Percentiles rank a stretch among this genome's conserved stretches.
Evolutionary conservation across 2,113 vertebrate genomes (phyloP).

Genomic region (Centrocercus urophasianus): DNA sequence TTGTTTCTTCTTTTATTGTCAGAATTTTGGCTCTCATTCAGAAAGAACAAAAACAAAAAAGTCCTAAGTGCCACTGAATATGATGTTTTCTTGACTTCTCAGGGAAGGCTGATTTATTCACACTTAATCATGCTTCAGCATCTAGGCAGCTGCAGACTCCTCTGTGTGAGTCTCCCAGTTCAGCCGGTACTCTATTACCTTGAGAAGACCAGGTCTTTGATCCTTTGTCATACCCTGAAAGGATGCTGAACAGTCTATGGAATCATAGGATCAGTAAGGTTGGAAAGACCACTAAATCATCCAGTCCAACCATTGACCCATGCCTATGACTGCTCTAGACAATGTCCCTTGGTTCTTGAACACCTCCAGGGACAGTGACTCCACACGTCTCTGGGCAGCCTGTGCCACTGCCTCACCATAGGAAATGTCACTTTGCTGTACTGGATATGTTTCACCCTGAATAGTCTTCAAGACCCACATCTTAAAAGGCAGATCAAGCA

Average conservation of each 20-base stretch:
- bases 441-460: not conserved
- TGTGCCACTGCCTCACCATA: not conserved
- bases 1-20: slow-evolving; percentile 1
- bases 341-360: too few relatives aligned
- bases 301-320: too few relatives aligned
- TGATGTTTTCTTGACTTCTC: slow-evolving; percentile 39
- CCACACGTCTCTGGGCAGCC: too few relatives aligned
- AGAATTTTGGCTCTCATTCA: not conserved
- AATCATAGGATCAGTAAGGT: too few relatives aligned
- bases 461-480: not conserved
- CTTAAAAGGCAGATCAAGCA: not conserved
- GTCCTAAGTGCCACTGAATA: not conserved
- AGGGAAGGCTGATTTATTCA: slow-evolving; percentile 23
- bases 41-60: not conserved
- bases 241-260: not conserved
- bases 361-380: too few relatives aligned
- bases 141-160: not conserved
- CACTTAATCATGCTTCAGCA: slow-evolving; percentile 16
- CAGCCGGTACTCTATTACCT: not conserved
- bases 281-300: too few relatives aligned
- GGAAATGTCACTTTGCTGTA: not conserved
- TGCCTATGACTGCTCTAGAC: too few relatives aligned
- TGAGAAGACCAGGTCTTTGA: not conserved
- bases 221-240: not conserved
- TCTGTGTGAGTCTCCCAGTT: slow-evolving; percentile 17